Conservation (phyloP, 2,797 vertebrate species). For the Lophius americanus region DNA sequence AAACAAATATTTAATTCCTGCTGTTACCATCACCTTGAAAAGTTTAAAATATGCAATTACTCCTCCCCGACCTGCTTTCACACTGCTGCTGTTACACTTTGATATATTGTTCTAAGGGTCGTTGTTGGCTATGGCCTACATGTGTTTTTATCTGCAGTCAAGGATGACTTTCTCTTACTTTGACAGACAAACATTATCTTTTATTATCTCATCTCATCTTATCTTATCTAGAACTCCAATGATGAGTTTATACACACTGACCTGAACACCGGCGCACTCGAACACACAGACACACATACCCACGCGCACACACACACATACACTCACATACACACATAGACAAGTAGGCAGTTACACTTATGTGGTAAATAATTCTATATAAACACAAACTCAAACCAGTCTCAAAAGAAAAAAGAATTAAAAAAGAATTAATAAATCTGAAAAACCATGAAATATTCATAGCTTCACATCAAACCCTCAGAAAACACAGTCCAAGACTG, state of each 20-base stretch:
- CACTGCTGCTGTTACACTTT: too few species aligned
- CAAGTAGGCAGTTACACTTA: background rate
- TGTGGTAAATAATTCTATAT: background rate
- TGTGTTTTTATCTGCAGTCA: too few species aligned
- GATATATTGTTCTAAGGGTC: too few species aligned
- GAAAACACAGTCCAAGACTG: constrained; percentile 15
- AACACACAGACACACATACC: constrained; percentile 24
- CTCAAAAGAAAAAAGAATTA: background rate
- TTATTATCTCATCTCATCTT: too few species aligned
- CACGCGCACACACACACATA: constrained; percentile 25
- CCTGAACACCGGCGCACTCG: constrained; percentile 44
- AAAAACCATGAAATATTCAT: background rate
- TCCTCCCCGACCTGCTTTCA: too few species aligned
- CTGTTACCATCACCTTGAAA: too few species aligned
- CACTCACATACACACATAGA: constrained; percentile 12
- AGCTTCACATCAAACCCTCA: constrained; percentile 23
- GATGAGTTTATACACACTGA: constrained; percentile 63
- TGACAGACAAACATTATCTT: too few species aligned
- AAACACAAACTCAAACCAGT: background rate
- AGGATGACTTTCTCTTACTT: too few species aligned
- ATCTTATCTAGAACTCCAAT: constrained; percentile 45
- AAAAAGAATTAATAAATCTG: background rate
- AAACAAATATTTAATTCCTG: too few species aligned
- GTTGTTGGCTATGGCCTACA: too few species aligned
- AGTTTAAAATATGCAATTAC: too few species aligned